A percentile compares a stretch with the other conserved stretches of the same genome.
phyloP scores from a whole-genome alignment of 2,888 invertebrate species.

The Odontocolon sp. region DNA sequence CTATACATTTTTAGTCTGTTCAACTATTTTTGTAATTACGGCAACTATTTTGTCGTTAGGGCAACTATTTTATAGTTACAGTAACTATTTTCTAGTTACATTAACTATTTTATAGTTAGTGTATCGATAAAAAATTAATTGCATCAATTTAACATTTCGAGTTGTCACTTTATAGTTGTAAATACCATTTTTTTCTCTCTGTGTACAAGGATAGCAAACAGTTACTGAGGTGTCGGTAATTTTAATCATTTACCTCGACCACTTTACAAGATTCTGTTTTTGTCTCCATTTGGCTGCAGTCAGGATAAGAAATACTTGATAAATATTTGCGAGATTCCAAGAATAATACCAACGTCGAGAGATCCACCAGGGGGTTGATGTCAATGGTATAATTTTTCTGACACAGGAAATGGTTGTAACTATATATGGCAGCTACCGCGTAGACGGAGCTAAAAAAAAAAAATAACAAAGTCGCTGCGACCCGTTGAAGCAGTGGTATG shows the following conservation, averaged over 20 bases:
- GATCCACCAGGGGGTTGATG: not conserved
- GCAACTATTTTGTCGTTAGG: no score
- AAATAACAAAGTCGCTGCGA: not conserved
- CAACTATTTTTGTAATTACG: no score
- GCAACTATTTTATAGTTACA: no score
- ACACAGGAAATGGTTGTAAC: not conserved
- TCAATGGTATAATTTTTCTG: not conserved
- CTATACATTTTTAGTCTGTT: no score
- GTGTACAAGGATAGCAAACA: no score
- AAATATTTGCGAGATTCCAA: not conserved
- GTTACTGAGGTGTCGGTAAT: no score
- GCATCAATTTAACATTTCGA: no score
- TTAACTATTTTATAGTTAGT: no score
- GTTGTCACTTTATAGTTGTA: no score
- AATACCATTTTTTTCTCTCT: not conserved
- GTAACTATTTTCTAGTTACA: no score
- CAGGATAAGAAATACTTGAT: not conserved
- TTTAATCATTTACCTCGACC: slow-evolving; percentile 21
- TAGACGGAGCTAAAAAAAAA: not conserved
- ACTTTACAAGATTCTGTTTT: no score
- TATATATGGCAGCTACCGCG: not conserved
- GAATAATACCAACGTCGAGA: slow-evolving; percentile 3
- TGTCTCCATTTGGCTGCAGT: slow-evolving; percentile 17
- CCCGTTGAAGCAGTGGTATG: slow-evolving; percentile 23
- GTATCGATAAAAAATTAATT: no score